Conservation (phyloP, 2,888 invertebrate genomes). For the Sinohyriopsis cumingii region DNA sequence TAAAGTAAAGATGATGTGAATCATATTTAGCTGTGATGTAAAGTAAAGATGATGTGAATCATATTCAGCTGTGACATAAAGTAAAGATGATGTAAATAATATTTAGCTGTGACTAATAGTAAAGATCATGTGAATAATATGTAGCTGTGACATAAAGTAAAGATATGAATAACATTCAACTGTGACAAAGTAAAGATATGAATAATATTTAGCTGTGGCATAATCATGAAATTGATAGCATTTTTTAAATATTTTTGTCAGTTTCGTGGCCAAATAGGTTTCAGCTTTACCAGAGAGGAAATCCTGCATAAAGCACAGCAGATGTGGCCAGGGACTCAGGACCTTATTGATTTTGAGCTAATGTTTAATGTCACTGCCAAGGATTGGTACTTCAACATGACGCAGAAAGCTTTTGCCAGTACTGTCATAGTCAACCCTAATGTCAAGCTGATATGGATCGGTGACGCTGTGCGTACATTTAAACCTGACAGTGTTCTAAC, state of each 20-base stretch:
- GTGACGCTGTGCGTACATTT: slow-evolving; percentile 93
- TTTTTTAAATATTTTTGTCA: slow-evolving; percentile 64
- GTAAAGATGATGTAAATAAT: too few species aligned
- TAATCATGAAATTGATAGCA: too few species aligned
- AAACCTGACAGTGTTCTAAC: slow-evolving; percentile 95
- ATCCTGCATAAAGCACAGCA: slow-evolving; percentile 69
- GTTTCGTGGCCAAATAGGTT: slow-evolving; percentile 92
- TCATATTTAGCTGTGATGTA: too few species aligned
- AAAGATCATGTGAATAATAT: too few species aligned
- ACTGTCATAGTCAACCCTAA: slow-evolving; percentile 92
- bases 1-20: too few species aligned
- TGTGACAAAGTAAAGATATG: too few species aligned
- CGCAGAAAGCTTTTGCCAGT: slow-evolving; percentile 82
- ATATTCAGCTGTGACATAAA: too few species aligned
- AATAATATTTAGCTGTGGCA: too few species aligned
- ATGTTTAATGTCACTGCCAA: slow-evolving; percentile 67
- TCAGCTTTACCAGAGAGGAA: slow-evolving; percentile 89
- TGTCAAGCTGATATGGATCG: slow-evolving; percentile 86
- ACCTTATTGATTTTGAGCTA: slow-evolving; percentile 62
- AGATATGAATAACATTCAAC: too few species aligned
- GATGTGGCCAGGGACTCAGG: slow-evolving; percentile 49
- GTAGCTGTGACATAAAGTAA: too few species aligned
- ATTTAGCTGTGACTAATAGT: too few species aligned
- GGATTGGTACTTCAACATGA: slow-evolving; percentile 69
- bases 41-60: too few species aligned